Evolutionary conservation across 1,140 invertebrate genomes (phyloP), one percentile per base, ranked within the genome.

Genomic region (Papilio polyxenes): DNA sequence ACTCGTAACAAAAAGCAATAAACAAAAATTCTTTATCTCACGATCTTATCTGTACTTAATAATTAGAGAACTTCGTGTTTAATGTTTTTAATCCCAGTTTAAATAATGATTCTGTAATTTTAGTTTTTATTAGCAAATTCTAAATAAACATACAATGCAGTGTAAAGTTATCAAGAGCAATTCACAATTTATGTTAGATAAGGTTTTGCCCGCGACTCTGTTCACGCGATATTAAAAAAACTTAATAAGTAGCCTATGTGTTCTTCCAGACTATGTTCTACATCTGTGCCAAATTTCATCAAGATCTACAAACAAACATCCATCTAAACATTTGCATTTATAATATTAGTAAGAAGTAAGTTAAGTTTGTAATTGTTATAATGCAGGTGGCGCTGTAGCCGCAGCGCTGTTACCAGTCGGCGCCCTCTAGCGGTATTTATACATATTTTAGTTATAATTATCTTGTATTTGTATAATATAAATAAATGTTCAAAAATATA

Each of bases 371-470:
- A 59, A 59, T n/a, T n/a, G n/a, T n/a, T 40, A 69, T 10, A 20
- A 7, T 65, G 40, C 83, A 90, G 89, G 88, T 85, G 89, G 89
- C 10, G 89, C 86, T 0, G 56, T 87, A 0, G 89, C 86, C 17
- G 86, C 89, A 7, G 85, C 82, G 15, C 83, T 88, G 20, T 80
- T 88, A 51, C 87, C 89, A 6, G 78, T 87, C n/a, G 86, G 87
- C 69, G 87, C 48, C 75, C 37, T 56, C 8, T 59, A 76, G 23
- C 23, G 51, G 10, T 10, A 72, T 51, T 51, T 11, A 11, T 13
- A 75, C 10, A 77, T 56, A 77, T 77, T 31, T 49, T 72, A 72
- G 1, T 37, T 13, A 40, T 72, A 72, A 65, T 31, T 72, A 13
- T 17, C 65, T 37, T 72, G 13, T 72, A 15, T 4, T 37, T 72